These are phyloP conservation scores for Chiroxiphia lanceolata DNA, from an alignment of 2,797 vertebrate genomes.

Conservation along the genomic window DNA sequence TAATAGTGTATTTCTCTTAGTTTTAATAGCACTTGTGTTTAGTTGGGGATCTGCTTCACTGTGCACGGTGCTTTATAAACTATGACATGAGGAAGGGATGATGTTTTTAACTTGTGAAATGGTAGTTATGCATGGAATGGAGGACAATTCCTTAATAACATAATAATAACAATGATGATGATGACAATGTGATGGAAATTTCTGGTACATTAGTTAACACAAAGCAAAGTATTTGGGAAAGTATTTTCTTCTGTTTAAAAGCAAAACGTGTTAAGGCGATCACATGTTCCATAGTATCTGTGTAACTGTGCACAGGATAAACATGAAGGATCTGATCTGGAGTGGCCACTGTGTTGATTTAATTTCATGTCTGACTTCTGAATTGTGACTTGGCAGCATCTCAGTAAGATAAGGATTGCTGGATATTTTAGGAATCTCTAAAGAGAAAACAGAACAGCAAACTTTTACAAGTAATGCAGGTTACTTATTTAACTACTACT, in stretches of 20 bases:
- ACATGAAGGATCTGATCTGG: not conserved
- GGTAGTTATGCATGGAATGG: conserved; percentile 14
- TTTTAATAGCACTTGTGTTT: conserved; percentile 66
- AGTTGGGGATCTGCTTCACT: conserved; percentile 59
- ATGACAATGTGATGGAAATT: not conserved
- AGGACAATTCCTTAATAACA: conserved; percentile 22
- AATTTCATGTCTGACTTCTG: conserved; percentile 71
- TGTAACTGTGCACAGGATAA: not conserved
- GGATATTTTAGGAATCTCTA: conserved; percentile 65
- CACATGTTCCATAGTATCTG: not conserved
- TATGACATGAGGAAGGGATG: not conserved
- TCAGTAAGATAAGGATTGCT: conserved; percentile 48
- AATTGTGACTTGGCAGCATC: conserved; percentile 60
- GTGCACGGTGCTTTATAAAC: conserved; percentile 46
- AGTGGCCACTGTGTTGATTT: conserved; percentile 47
- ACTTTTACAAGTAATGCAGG: conserved; percentile 75
- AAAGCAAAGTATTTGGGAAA: not conserved
- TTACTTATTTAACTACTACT: conserved; percentile 74
- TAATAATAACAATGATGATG: not conserved
- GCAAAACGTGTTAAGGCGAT: not conserved
- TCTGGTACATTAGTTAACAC: conserved; percentile 14
- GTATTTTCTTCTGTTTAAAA: conserved; percentile 12
- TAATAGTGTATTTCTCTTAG: conserved; percentile 46
- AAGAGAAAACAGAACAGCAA: conserved; percentile 55
- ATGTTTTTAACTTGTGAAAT: conserved; percentile 7